A percentile compares a stretch with the other conserved stretches of the same genome.
Conservation (phyloP, 2,888 invertebrate genomes). For the Eudemis profundana region DNA sequence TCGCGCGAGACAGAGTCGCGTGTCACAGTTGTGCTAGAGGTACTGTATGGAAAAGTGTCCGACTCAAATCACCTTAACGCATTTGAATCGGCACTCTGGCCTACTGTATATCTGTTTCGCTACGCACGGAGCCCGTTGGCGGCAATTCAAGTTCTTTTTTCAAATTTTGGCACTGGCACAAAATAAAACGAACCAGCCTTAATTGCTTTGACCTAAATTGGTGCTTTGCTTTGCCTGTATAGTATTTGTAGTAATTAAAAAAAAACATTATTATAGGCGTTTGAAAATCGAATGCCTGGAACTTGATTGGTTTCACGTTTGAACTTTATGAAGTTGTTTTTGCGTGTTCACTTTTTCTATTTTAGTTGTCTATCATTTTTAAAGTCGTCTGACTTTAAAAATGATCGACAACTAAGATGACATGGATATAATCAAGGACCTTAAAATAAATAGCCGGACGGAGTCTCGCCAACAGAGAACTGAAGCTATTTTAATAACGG, state of each 20-base stretch:
- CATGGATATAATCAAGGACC: too few species aligned
- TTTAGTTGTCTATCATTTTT: too few species aligned
- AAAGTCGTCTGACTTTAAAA: too few species aligned
- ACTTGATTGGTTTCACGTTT: slow-evolving; percentile 6
- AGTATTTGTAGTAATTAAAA: slow-evolving; percentile 62
- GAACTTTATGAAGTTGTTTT: neutral
- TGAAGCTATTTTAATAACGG: too few species aligned
- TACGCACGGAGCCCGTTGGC: slow-evolving; percentile 63
- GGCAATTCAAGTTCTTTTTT: slow-evolving; percentile 69
- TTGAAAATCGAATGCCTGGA: slow-evolving; percentile 23
- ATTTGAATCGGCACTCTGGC: neutral
- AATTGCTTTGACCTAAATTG: slow-evolving; percentile 76
- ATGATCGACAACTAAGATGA: too few species aligned
- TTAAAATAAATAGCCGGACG: too few species aligned
- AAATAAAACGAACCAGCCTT: slow-evolving; percentile 72
- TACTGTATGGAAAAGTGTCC: too few species aligned
- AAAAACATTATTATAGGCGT: slow-evolving; percentile 43
- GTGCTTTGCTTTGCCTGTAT: slow-evolving; percentile 58
- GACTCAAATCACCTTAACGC: too few species aligned
- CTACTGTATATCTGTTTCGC: slow-evolving; percentile 29
- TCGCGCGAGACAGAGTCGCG: too few species aligned
- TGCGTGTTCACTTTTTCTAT: neutral
- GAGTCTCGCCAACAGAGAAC: too few species aligned
- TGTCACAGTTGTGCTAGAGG: too few species aligned
- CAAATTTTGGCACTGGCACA: slow-evolving; percentile 74